A percentile compares a stretch with the other conserved stretches of the same genome.
Evolutionary conservation across 2,888 invertebrate genomes (phyloP).

Genomic region (Melinaea menophilus): DNA sequence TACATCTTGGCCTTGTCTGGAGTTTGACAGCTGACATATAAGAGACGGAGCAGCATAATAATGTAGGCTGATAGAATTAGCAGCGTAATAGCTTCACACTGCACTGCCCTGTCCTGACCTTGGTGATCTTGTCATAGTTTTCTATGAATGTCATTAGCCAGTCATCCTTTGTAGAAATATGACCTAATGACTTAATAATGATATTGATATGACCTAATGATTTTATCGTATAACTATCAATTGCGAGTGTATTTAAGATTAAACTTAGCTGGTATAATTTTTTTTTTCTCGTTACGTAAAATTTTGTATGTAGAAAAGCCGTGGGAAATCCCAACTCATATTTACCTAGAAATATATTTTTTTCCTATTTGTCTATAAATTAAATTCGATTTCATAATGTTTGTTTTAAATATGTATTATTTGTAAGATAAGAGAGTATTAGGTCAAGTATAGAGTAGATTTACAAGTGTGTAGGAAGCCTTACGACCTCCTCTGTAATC

Average conservation of each 20-base stretch:
- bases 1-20: background rate
- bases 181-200: too few relatives aligned
- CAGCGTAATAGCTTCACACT: constrained; percentile 50
- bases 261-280: too few relatives aligned
- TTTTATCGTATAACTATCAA: too few relatives aligned
- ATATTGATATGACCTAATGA: too few relatives aligned
- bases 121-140: constrained; percentile 50
- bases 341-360: background rate
- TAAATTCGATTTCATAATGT: too few relatives aligned
- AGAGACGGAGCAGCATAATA: constrained; percentile 38
- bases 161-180: constrained; percentile 2
- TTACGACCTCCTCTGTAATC: constrained; percentile 63
- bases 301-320: constrained; percentile 14
- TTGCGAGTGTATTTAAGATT: too few relatives aligned
- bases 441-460: constrained; percentile 51
- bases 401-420: constrained; percentile 2
- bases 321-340: constrained; percentile 18
- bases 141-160: constrained; percentile 36
- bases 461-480: constrained; percentile 50
- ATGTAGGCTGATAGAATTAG: constrained; percentile 55
- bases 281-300: too few relatives aligned
- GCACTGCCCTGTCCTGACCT: constrained; percentile 63
- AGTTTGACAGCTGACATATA: constrained; percentile 49
- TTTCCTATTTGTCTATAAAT: too few relatives aligned
- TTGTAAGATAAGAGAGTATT: constrained; percentile 42